Evolutionary conservation across 2,888 invertebrate species (phyloP).

Genomic region (Coenonympha glycerion): DNA sequence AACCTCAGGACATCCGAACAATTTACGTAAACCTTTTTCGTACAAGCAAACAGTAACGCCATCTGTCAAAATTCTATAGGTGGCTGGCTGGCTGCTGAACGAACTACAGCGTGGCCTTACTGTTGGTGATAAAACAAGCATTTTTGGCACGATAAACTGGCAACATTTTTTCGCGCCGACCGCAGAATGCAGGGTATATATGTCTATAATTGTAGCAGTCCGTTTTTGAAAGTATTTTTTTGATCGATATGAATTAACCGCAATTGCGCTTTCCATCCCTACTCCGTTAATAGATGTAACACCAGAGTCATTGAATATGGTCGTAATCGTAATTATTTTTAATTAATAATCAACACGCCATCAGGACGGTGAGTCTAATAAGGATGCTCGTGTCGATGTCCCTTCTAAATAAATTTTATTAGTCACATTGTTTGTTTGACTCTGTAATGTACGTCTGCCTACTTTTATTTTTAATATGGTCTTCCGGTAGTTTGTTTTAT

Average conservation of each 20-base stretch:
- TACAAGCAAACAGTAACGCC: no score
- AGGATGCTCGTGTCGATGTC: slow-evolving; percentile 72
- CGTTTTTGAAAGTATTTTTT: not conserved
- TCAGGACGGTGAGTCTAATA: slow-evolving; percentile 66
- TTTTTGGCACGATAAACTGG: no score
- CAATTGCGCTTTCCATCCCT: slow-evolving; percentile 38
- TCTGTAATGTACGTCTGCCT: slow-evolving; percentile 17
- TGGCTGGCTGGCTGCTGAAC: no score
- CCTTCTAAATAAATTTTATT: slow-evolving; percentile 53
- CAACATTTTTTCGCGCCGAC: no score
- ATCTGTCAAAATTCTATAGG: no score
- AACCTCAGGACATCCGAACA: no score
- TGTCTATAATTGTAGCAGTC: no score
- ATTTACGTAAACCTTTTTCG: no score
- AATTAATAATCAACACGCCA: slow-evolving; percentile 76
- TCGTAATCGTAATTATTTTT: slow-evolving; percentile 77
- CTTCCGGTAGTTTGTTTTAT: slow-evolving; percentile 24
- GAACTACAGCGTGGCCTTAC: no score
- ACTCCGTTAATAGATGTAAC: slow-evolving; percentile 69
- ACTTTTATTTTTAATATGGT: slow-evolving; percentile 24
- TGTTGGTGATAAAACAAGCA: no score
- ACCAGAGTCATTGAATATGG: slow-evolving; percentile 76
- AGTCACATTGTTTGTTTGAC: slow-evolving; percentile 27
- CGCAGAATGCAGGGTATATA: no score
- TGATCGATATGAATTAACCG: not conserved